Evolutionary conservation across 2,888 invertebrate genomes (phyloP).

Genomic region (Andrena dorsata): DNA sequence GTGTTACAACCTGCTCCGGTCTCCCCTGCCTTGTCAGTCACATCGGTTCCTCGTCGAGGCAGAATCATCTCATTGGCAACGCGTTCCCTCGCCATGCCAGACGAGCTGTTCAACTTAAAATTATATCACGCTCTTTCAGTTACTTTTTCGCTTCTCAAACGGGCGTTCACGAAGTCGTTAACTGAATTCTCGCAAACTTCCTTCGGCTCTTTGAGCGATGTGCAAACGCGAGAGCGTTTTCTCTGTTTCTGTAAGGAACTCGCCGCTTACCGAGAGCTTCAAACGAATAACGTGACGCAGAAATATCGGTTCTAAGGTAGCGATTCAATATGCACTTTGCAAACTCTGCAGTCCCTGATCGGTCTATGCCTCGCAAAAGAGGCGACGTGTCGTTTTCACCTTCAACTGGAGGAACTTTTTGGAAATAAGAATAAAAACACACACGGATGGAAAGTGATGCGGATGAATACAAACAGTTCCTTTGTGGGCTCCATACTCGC

Average conservation of each 20-base stretch:
- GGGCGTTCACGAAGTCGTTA: background rate
- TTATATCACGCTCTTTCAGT: conserved; percentile 2
- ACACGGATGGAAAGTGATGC: background rate
- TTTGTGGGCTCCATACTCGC: too few species aligned
- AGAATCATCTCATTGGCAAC: background rate
- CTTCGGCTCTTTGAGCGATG: conserved; percentile 3
- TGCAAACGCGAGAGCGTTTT: conserved; percentile 17
- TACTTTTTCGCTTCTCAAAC: background rate
- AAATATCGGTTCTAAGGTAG: conserved; percentile 11
- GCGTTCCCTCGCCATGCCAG: background rate
- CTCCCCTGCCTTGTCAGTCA: background rate
- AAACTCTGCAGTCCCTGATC: background rate
- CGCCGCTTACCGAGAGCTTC: background rate
- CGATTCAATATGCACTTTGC: conserved; percentile 4
- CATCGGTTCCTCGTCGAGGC: background rate
- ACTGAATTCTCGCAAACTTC: conserved; percentile 1
- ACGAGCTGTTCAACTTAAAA: background rate
- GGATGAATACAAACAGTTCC: background rate
- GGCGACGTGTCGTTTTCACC: background rate
- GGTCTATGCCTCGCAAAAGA: background rate
- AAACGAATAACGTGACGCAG: conserved; percentile 12
- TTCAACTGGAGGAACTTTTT: background rate
- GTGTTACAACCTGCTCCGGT: too few species aligned
- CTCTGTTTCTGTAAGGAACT: conserved; percentile 14
- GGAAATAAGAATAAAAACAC: background rate